Conservation (phyloP, 2,888 invertebrate genomes). For the Nomada fabriciana region DNA sequence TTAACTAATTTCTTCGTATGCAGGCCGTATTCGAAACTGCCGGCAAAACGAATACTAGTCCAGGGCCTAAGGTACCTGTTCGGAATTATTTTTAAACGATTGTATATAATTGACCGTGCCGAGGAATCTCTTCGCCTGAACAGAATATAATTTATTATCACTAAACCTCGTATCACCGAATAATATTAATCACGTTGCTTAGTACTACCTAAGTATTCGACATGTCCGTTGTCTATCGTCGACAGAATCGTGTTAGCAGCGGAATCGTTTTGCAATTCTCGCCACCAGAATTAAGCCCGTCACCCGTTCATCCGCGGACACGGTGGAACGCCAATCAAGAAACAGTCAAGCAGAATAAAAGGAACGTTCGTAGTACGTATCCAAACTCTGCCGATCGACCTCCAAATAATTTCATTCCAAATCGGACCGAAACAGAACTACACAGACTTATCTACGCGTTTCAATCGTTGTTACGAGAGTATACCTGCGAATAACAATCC, state of each 20-base stretch:
- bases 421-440: background rate
- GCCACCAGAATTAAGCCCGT: background rate
- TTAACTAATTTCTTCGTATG: background rate
- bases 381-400: background rate
- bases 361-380: background rate
- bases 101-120: background rate
- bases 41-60: background rate
- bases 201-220: background rate
- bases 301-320: background rate
- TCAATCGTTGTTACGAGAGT: background rate
- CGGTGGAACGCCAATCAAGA: background rate
- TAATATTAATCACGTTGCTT: background rate
- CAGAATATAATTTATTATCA: background rate
- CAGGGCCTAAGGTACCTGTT: conserved; percentile 14
- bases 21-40: background rate
- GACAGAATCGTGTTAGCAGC: background rate
- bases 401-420: background rate
- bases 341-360: background rate
- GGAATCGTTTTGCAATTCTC: background rate
- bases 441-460: background rate
- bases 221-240: background rate
- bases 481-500: background rate
- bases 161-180: background rate
- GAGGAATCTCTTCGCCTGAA: background rate
- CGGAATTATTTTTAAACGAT: background rate